A percentile compares a stretch with the other conserved stretches of the same genome.
These are phyloP conservation scores for Mesocentrotus franciscanus DNA, from an alignment of 53 echinoderm and acorn worm species.

Conservation along the genomic window DNA sequence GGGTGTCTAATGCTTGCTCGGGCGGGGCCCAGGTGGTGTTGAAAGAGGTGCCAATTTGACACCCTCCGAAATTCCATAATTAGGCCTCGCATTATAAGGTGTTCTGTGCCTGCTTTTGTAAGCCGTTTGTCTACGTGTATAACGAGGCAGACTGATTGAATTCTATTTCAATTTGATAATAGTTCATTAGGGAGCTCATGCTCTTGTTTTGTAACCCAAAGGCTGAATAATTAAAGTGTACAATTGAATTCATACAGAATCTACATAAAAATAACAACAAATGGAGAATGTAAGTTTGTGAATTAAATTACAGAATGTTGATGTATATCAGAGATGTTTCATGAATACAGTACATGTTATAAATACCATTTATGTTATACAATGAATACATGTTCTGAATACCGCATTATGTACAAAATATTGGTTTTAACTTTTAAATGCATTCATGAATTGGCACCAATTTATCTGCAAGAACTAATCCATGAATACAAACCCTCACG, in stretches of 20 bases:
- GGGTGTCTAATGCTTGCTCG: slow-evolving; percentile 31
- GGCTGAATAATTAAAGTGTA: background rate
- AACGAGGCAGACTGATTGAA: slow-evolving; percentile 13
- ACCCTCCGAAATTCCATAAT: slow-evolving; percentile 34
- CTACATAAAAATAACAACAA: background rate
- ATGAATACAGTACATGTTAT: too few species aligned
- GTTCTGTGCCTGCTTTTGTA: slow-evolving; percentile 18
- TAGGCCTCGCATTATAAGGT: slow-evolving; percentile 16
- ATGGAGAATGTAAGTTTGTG: background rate
- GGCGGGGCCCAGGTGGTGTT: slow-evolving; percentile 59
- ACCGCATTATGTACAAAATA: too few species aligned
- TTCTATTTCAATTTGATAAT: background rate
- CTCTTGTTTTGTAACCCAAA: background rate
- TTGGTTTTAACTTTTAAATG: too few species aligned
- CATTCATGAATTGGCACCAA: too few species aligned
- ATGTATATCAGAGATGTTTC: too few species aligned
- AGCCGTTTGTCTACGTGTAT: background rate
- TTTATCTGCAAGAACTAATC: too few species aligned
- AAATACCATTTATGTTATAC: too few species aligned
- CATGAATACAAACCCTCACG: too few species aligned
- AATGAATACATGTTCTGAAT: too few species aligned
- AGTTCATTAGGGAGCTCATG: slow-evolving; percentile 19
- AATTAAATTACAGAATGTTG: background rate
- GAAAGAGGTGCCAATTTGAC: slow-evolving; percentile 42
- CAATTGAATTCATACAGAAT: background rate